A percentile compares a stretch with the other conserved stretches of the same genome.
phyloP scores from a whole-genome alignment of 2,797 vertebrate genomes.

The Varecia variegata region DNA sequence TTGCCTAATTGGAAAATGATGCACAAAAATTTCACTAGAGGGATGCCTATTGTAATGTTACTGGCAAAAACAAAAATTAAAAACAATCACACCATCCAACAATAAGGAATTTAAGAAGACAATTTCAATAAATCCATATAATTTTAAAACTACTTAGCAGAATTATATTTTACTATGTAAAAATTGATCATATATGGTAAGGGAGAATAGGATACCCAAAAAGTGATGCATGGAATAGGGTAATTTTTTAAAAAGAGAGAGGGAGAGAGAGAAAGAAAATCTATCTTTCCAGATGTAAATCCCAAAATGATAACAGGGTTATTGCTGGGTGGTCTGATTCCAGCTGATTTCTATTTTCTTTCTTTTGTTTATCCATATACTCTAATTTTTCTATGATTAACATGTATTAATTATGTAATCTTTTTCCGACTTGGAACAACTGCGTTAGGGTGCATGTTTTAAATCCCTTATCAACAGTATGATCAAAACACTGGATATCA shows the following conservation, averaged over 20 bases:
- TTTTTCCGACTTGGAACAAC: conserved; percentile 22
- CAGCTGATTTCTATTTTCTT: conserved; percentile 53
- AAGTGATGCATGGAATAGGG: background rate
- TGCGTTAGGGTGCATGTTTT: background rate
- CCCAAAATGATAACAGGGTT: background rate
- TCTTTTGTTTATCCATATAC: conserved; percentile 19
- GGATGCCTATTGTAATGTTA: background rate
- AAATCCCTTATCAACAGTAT: background rate
- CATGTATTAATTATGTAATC: background rate
- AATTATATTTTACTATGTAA: background rate
- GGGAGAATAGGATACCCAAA: background rate
- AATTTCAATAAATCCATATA: background rate
- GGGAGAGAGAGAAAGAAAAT: background rate
- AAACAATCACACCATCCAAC: background rate
- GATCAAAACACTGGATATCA: background rate
- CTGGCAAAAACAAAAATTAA: conserved; percentile 30
- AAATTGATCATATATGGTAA: background rate
- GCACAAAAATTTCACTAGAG: background rate
- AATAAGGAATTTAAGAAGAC: background rate
- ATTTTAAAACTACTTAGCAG: background rate
- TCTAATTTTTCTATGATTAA: conserved; percentile 29
- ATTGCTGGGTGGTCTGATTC: conserved; percentile 44
- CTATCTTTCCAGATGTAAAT: background rate
- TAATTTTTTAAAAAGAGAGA: background rate
- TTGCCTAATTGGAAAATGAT: background rate